A percentile compares a stretch with the other conserved stretches of the same genome.
Conservation (phyloP, 2,888 invertebrate species). For the Stenodema calcarata region DNA sequence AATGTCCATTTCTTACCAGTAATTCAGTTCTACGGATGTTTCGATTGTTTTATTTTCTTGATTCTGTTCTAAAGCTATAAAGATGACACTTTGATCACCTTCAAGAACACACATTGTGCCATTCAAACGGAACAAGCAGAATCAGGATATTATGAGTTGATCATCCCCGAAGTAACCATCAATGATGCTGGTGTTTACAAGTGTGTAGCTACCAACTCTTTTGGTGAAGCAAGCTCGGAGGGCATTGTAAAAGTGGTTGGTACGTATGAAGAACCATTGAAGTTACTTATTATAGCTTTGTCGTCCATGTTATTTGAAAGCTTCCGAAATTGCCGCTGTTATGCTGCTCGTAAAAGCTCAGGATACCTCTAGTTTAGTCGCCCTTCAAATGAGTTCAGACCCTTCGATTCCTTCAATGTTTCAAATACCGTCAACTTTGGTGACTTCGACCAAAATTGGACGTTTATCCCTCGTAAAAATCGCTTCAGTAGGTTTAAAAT, state of each 20-base stretch:
- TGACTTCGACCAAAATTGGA: too few relatives aligned
- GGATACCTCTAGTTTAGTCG: too few relatives aligned
- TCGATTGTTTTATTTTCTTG: too few relatives aligned
- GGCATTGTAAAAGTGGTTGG: constrained; percentile 81
- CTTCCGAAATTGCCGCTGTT: too few relatives aligned
- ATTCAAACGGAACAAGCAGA: constrained; percentile 78
- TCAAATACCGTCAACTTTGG: too few relatives aligned
- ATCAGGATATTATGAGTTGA: constrained; percentile 82
- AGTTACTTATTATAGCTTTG: background rate
- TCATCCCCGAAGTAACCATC: constrained; percentile 79
- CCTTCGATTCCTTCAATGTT: too few relatives aligned
- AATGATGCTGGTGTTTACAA: constrained; percentile 84
- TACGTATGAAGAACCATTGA: constrained; percentile 60
- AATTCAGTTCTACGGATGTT: background rate
- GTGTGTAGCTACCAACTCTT: constrained; percentile 82
- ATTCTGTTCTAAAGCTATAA: constrained; percentile 85
- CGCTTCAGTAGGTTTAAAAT: too few relatives aligned
- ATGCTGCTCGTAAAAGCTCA: too few relatives aligned
- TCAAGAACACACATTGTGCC: constrained; percentile 72
- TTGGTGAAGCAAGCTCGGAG: constrained; percentile 78
- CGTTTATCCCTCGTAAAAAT: too few relatives aligned
- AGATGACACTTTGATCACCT: constrained; percentile 75
- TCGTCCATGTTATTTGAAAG: too few relatives aligned
- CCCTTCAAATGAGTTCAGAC: too few relatives aligned
- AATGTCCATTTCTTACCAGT: too few relatives aligned